These are phyloP conservation scores for Vireo altiloquus DNA, from an alignment of 2,113 vertebrate genomes.

Conservation along the genomic window DNA sequence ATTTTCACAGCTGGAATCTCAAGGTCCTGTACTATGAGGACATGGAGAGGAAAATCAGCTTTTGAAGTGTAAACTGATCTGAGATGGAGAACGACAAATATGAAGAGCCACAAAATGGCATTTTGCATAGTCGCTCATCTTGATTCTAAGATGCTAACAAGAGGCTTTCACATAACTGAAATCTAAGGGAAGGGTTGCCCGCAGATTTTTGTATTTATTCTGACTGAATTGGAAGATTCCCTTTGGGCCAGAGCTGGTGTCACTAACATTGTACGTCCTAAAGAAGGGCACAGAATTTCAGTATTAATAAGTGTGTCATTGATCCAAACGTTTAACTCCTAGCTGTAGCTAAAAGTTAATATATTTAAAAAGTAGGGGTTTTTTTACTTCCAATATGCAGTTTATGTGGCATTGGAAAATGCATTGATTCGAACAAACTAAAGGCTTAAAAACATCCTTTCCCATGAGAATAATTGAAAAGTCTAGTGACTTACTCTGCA, in stretches of 20 bases:
- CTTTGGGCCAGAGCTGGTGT: background rate
- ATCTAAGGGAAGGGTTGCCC: background rate
- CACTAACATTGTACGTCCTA: background rate
- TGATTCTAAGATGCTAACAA: background rate
- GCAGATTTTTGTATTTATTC: background rate
- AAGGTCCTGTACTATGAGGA: background rate
- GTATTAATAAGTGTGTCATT: background rate
- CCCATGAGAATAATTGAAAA: background rate
- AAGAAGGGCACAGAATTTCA: background rate
- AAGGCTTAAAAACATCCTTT: background rate
- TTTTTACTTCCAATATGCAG: background rate
- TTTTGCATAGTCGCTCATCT: background rate
- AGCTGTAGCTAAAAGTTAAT: background rate
- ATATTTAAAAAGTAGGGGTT: background rate
- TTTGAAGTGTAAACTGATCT: background rate
- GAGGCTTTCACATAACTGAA: background rate
- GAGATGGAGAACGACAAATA: background rate
- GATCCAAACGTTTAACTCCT: background rate
- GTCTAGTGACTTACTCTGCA: background rate
- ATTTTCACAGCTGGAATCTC: background rate
- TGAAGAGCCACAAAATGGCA: background rate
- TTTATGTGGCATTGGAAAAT: background rate
- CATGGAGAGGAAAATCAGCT: background rate
- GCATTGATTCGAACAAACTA: background rate
- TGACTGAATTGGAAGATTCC: background rate